Base-by-base conservation (phyloP, 2,113 vertebrate species). In the Gavia stellata region DNA sequence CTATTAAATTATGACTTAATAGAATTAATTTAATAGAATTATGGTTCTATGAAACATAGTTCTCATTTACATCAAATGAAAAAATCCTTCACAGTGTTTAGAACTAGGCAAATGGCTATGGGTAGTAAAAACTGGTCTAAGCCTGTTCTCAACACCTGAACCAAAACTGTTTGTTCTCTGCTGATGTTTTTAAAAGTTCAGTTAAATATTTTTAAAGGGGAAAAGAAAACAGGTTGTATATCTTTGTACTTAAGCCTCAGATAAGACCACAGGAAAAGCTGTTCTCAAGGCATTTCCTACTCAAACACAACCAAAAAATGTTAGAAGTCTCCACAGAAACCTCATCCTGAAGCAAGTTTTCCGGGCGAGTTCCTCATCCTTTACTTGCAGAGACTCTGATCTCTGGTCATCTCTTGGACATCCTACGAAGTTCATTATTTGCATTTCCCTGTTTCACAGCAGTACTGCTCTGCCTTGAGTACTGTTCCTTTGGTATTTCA, bases 201-300 rank as follows among this genome's bases (percentile, higher is more conserved):
- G 74, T 96, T 96, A 47, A 90, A 49, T 77, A 80, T 85, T 91
- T 87, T 77, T 77, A 50, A 86, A 88, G 52, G 42, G 73, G 81
- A 86, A 86, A 81, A 88, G 62, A 88, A 96, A 94, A 84, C 28
- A 23, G 12, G 86, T 78, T 91, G 52, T 58, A 7, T 19, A 70
- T 77, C 70, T 77, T 59, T 44, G 53, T 45, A 68, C 47, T 92
- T 77, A 80, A 74, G 74, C 40, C 45, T 45, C 26, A 94, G 92
- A 92, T 95, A 97, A 96, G 87, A 91, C 81, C 89, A 91, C 89
- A 96, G 96, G 91, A 96, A 97, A 91, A 91, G 42, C 89, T 91
- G 89, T 17, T 95, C 49, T 91, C 45, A 80, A 73, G 74, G 66
- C 50, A 81, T 53, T 96, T 97, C 94, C 94, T 94, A 86, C 38